Conservation (phyloP, 2,888 invertebrate genomes). For the Monochamus alternatus region DNA sequence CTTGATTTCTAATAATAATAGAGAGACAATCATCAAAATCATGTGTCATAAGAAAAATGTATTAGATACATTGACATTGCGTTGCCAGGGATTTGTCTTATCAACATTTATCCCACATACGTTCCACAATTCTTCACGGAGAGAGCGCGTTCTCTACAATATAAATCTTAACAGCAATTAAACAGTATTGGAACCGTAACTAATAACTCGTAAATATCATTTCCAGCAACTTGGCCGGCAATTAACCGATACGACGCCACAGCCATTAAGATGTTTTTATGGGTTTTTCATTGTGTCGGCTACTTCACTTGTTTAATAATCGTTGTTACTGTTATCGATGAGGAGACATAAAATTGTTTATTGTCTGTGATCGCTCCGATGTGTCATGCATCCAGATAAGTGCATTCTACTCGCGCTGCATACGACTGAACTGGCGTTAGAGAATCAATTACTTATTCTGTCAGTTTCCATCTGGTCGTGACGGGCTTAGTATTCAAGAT, state of each 20-base stretch:
- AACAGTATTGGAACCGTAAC: neutral
- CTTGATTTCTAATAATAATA: too few relatives aligned
- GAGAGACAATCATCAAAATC: too few relatives aligned
- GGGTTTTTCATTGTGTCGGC: constrained; percentile 20
- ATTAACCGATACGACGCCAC: neutral
- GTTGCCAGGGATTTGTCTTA: too few relatives aligned
- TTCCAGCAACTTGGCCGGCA: constrained; percentile 3
- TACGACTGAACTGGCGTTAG: neutral
- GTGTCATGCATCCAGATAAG: constrained; percentile 3
- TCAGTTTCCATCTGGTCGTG: constrained; percentile 5
- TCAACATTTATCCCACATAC: too few relatives aligned
- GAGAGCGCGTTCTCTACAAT: neutral
- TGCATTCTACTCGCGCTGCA: neutral
- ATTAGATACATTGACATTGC: too few relatives aligned
- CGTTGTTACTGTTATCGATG: constrained; percentile 13
- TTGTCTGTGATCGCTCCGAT: neutral
- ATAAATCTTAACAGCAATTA: neutral
- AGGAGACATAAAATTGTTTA: constrained; percentile 18
- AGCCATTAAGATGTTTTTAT: constrained; percentile 8
- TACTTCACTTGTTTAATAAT: constrained; percentile 16
- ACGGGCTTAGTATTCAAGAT: neutral
- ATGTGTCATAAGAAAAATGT: too few relatives aligned
- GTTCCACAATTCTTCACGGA: too few relatives aligned
- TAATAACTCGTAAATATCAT: constrained; percentile 4
- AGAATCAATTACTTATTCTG: constrained; percentile 1